These are phyloP conservation scores for Drosophila longiperda DNA, from an alignment of 2,888 invertebrate species.

Conservation along the genomic window DNA sequence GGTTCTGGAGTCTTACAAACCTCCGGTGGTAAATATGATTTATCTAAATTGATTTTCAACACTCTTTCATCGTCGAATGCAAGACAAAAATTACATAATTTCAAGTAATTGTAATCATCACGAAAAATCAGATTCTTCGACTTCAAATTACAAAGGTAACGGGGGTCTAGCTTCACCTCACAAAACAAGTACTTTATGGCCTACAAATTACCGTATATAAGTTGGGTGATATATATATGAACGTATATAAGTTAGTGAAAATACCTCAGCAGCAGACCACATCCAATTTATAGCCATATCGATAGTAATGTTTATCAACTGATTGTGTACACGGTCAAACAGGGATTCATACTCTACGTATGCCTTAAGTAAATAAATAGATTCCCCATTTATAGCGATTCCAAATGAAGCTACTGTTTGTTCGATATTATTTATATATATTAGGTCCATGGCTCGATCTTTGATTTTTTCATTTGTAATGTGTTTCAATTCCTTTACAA, in stretches of 20 bases:
- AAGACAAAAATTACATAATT: too few species aligned
- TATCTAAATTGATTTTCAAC: too few species aligned
- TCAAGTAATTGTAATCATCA: neutral
- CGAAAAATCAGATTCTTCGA: slow-evolving; percentile 9
- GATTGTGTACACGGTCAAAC: neutral
- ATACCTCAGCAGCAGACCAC: neutral
- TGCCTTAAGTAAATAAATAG: neutral
- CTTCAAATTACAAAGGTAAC: neutral
- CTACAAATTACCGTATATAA: neutral
- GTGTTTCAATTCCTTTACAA: neutral
- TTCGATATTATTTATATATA: neutral
- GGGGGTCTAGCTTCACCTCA: neutral
- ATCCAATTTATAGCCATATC: neutral
- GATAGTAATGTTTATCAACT: neutral
- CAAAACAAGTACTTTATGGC: neutral
- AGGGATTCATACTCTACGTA: neutral
- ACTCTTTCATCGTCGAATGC: too few species aligned
- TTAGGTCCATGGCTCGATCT: neutral
- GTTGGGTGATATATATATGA: neutral
- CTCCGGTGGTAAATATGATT: too few species aligned
- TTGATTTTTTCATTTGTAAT: neutral
- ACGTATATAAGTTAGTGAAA: neutral
- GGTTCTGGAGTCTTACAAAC: neutral
- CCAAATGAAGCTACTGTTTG: neutral
- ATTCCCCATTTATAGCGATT: neutral